phyloP scores from a whole-genome alignment of 2,888 invertebrate genomes.

The Xestobium rufovillosum region DNA sequence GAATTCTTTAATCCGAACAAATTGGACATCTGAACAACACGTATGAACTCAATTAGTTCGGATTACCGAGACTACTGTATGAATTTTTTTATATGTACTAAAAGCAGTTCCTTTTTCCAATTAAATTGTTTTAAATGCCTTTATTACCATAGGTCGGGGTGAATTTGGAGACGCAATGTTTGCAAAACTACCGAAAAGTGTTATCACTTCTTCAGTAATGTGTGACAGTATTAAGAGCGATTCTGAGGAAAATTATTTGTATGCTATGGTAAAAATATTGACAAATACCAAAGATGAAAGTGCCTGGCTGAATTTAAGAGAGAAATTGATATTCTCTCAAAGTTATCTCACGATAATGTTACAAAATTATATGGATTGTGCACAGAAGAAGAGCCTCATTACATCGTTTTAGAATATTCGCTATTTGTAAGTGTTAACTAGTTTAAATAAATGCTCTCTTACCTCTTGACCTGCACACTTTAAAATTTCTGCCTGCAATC shows the following conservation, averaged over 20 bases:
- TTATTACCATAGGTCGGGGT: conserved; percentile 72
- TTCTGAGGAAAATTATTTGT: conserved; percentile 44
- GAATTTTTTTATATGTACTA: too few species aligned
- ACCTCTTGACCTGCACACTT: too few species aligned
- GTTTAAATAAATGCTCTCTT: too few species aligned
- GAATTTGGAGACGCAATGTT: conserved; percentile 88
- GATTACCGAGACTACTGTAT: too few species aligned
- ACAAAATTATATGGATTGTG: conserved; percentile 74
- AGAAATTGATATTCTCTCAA: conserved; percentile 79
- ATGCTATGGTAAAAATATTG: conserved; percentile 70
- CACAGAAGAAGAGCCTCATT: conserved; percentile 77
- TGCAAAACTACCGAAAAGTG: conserved; percentile 48
- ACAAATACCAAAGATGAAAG: conserved; percentile 69
- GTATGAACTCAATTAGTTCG: too few species aligned
- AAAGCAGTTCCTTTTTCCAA: too few species aligned
- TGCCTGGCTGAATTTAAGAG: conserved; percentile 77
- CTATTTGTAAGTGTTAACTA: too few species aligned
- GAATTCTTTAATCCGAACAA: too few species aligned
- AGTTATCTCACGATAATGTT: conserved; percentile 76
- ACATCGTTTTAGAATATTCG: conserved; percentile 83
- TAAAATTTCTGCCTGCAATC: too few species aligned
- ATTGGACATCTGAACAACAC: too few species aligned
- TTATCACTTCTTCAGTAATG: too few species aligned
- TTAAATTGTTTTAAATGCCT: conserved; percentile 66
- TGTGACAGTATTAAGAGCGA: conserved; percentile 35